Evolutionary conservation across 2,888 invertebrate species (phyloP), one percentile per base, ranked within the genome.

Genomic region (Macrophya alboannulata): DNA sequence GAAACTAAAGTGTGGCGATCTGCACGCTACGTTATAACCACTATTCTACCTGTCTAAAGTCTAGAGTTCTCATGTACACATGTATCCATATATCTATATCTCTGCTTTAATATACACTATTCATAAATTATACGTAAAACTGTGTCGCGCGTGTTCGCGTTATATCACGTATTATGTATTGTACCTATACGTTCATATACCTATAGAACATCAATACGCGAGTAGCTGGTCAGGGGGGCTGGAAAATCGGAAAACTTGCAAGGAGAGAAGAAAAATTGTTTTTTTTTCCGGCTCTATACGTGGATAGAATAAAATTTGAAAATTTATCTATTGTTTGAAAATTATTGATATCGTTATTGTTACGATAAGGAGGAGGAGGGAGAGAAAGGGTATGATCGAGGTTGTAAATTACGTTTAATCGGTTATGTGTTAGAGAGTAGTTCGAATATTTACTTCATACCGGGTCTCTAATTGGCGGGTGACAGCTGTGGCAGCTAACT

Each of bases 401-500:
- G 37, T 37, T 68, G 37, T 68, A 68, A 37, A 37, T 68, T 6
- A 68, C 6, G 68, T 37, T 25, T 68, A 37, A 68, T 68, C 68
- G 68, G 37, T 37, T 37, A 68, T 68, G 77, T 31, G 55, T 77
- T 55, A 25, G 77, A 25, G 77, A 31, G 55, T 48, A 51, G 48
- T 77, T 89, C 89, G 87, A 90, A 90, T 90, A 90, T 90, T 90
- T 89, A 89, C 89, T 89, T 89, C 21, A 87, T 88, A 86, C 88
- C 87, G 86, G 83, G 88, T 85, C 88, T 88, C 89, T 90, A 90
- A 90, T 90, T 90, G 90, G 90, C 87, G 89, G 88, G 88, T 90
- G 90, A 90, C 90, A 90, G 90, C 90, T 89, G 89, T 85, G 86
- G 51, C 85, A 12, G 48, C 74, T 86, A 84, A 62, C 62, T 85